Evolutionary conservation across 2,797 vertebrate species (phyloP).

Genomic region (Morus bassanus): DNA sequence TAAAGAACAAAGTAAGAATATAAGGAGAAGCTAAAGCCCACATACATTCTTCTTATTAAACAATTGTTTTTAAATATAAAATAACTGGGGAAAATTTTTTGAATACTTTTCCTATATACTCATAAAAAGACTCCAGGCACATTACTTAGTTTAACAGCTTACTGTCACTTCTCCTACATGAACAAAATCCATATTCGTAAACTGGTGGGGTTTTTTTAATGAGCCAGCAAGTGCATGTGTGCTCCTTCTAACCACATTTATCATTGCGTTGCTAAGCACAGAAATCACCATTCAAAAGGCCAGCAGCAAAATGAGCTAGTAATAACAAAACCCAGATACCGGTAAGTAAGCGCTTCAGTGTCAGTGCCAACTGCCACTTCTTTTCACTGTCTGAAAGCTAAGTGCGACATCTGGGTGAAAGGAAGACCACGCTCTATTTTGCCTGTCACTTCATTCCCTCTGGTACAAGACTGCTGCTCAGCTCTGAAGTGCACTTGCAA

Average conservation of each 20-base stretch:
- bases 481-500: not conserved
- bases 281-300: not conserved
- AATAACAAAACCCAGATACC: not conserved
- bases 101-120: not conserved
- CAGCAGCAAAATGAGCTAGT: not conserved
- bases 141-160: not conserved
- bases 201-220: not conserved
- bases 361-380: constrained; percentile 1
- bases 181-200: constrained; percentile 33
- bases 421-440: constrained; percentile 7
- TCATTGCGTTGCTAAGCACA: not conserved
- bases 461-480: not conserved
- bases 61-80: not conserved
- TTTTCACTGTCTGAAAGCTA: not conserved
- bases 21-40: not conserved
- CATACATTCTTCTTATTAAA: not conserved
- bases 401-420: constrained; percentile 41
- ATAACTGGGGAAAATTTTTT: not conserved
- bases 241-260: not conserved
- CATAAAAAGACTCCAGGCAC: not conserved
- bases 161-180: not conserved
- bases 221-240: not conserved
- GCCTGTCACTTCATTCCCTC: constrained; percentile 29
- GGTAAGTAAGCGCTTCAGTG: not conserved
- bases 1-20: not conserved